Evolutionary conservation across 2,797 vertebrate species (phyloP), one percentile per base, ranked within the genome.

Genomic region (Sternotherus odoratus): DNA sequence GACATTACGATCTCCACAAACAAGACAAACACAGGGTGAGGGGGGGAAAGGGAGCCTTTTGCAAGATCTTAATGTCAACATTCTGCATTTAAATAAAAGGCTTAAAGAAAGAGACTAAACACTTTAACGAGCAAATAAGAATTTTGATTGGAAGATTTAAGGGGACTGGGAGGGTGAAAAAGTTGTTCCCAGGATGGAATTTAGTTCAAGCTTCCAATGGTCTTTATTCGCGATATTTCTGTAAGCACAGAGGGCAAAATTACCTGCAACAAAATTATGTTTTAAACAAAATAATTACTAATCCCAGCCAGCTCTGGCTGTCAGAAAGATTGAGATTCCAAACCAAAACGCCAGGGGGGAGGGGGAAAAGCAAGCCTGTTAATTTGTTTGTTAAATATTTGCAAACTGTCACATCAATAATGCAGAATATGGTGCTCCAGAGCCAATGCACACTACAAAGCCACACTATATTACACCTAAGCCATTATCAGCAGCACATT

Each of bases 321-420:
- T 86, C 95, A 92, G 63, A 89, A 92, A 87, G 87, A 86, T 85
- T 90, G 89, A 95, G 91, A 91, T 5, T 88, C 75, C 51, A 95
- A 95, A 93, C 81, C 80, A 91, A 94, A 75, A 69, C 3, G 17
- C 19, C 3, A 11, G 83, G 75, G 56, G 56, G 77, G 79, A 95
- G 95, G 88, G 92, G 92, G 91, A 75, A 88, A 94, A 95, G 12
- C 72, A 53, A 81, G 83, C 57, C 89, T 92, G 60, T 84, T 95
- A 92, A 96, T 97, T 90, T 97, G 80, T 96, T 96, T 91, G 84
- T 93, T 95, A 96, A 97, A 90, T 95, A 95, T 96, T 96, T 97
- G 92, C 87, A 89, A 96, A 95, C 60, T 88, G 88, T 92, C 94
- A 69, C 86, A 95, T 96, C 92, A 90, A 87, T 96, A 97, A 97